These are phyloP conservation scores for Meloidogyne chitwoodi DNA, from an alignment of 1,140 invertebrate genomes.

Conservation along the genomic window DNA sequence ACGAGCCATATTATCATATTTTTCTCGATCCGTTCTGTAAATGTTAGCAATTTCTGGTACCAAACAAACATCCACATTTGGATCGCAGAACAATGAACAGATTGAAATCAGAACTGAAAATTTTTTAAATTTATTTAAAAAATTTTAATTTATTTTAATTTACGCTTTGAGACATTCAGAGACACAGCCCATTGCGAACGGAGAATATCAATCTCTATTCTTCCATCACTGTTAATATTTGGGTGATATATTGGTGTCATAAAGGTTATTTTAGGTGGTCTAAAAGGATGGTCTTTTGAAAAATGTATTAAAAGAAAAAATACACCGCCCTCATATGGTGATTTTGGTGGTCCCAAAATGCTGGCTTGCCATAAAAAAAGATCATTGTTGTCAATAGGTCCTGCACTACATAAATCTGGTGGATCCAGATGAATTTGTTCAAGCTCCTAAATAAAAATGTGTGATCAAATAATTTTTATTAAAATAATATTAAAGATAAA, in stretches of 20 bases:
- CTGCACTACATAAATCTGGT: constrained; percentile 93
- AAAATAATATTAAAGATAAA: too few relatives aligned
- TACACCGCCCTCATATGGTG: constrained; percentile 76
- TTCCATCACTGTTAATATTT: constrained; percentile 94
- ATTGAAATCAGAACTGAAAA: constrained; percentile 87
- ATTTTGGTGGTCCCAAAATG: constrained; percentile 92
- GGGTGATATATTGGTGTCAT: constrained; percentile 98
- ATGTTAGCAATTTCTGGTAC: constrained; percentile 96
- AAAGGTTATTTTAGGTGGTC: constrained; percentile 80
- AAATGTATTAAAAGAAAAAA: constrained; percentile 99
- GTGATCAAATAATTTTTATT: too few relatives aligned
- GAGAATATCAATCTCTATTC: constrained; percentile 98
- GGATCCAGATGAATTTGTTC: constrained; percentile 68
- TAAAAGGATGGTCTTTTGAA: constrained; percentile 95
- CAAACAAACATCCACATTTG: constrained; percentile 93
- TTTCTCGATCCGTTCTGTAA: constrained; percentile 90
- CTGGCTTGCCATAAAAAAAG: constrained; percentile 96
- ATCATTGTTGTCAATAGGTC: constrained; percentile 86
- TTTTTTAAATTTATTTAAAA: not conserved
- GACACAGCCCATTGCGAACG: constrained; percentile 97
- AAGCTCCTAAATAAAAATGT: not conserved
- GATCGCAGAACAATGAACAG: constrained; percentile 93
- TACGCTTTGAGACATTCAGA: constrained; percentile 96
- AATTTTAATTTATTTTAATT: not conserved
- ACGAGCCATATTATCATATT: constrained; percentile 87